A percentile compares a stretch with the other conserved stretches of the same genome.
Evolutionary conservation across 2,113 vertebrate genomes (phyloP).

Genomic region (Varanus salvator): DNA sequence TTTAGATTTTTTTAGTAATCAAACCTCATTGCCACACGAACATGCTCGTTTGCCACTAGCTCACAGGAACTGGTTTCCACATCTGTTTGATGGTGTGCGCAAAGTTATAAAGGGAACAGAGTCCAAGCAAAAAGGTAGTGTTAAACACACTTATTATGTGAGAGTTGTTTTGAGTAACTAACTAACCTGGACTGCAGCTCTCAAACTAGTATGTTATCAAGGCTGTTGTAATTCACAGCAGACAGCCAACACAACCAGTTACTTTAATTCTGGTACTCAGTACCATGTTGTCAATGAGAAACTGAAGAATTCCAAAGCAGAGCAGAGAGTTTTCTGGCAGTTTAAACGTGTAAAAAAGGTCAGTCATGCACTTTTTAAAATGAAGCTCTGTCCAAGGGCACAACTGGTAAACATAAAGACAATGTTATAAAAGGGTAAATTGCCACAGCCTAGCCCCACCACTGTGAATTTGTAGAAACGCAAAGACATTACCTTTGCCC

Average conservation of each 20-base stretch:
- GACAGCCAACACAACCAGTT: constrained; percentile 43
- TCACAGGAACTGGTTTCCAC: neutral
- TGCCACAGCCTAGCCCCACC: neutral
- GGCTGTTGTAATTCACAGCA: constrained; percentile 50
- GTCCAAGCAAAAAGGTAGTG: neutral
- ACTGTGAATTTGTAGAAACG: neutral
- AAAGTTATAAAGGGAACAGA: neutral
- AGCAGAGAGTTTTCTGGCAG: constrained; percentile 74
- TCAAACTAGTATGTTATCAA: constrained; percentile 33
- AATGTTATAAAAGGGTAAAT: constrained; percentile 9
- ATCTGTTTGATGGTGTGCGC: neutral
- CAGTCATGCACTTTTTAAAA: constrained; percentile 56
- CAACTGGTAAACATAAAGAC: constrained; percentile 27
- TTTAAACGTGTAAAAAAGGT: constrained; percentile 69
- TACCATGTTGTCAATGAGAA: constrained; percentile 47
- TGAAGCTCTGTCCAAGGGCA: neutral
- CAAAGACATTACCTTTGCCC: neutral
- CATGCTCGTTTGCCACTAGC: neutral
- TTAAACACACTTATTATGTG: neutral
- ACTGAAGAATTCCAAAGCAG: constrained; percentile 63
- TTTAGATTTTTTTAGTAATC: neutral
- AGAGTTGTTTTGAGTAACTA: neutral
- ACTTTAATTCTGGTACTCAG: constrained; percentile 10
- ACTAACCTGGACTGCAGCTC: constrained; percentile 24
- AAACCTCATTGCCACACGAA: neutral